Base-by-base conservation (phyloP, 23 tunicate genomes). In the Ciona savignyi region DNA sequence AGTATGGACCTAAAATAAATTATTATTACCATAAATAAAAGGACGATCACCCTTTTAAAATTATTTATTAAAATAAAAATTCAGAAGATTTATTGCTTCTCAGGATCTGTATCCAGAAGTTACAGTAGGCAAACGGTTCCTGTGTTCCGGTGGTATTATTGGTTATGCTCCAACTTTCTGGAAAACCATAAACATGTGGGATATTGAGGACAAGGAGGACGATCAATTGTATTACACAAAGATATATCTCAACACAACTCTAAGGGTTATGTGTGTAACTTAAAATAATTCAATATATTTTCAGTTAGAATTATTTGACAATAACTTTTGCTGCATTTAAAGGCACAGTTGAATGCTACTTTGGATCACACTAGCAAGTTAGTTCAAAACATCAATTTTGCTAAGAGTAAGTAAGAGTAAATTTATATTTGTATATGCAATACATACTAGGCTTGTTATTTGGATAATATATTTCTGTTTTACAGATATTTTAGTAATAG, bases 171-270 rank as follows among this genome's bases (percentile, higher is more conserved):
- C 72, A 2, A 65, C 35, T 6, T 94, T 87, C 48, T 86, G 86
- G 86, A 42, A 51, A 11, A 67, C 83, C 3, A 76, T 94, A 60
- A 82, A 79, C 68, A 67, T 68, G 22, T 35, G 78, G 76, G 67
- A 70, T 2, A 30, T 94, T 15, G 61, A 35, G 0, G 73, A 87
- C 68, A 34, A 66, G 25, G 95, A 87, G 42, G 99, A 94, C 60
- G 99, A 94, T 35, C 99, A 94, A 76, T 71, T 94, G 26, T 94
- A 81, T 70, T 94, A 94, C 76, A 94, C 99, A 34, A 77, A 87
- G 29, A 67, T 87, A 1, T 94, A 86, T 33, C 63, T 94, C 23
- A 79, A 87, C 65, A 25, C 61, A 3, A 74, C 73, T 1, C 33
- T 75, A 11, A 67, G 96, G 80, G 56, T 42, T 64, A 51, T 51